These are phyloP conservation scores for Dicerorhinus sumatrensis DNA, from an alignment of 2,113 vertebrate species.

Conservation along the genomic window DNA sequence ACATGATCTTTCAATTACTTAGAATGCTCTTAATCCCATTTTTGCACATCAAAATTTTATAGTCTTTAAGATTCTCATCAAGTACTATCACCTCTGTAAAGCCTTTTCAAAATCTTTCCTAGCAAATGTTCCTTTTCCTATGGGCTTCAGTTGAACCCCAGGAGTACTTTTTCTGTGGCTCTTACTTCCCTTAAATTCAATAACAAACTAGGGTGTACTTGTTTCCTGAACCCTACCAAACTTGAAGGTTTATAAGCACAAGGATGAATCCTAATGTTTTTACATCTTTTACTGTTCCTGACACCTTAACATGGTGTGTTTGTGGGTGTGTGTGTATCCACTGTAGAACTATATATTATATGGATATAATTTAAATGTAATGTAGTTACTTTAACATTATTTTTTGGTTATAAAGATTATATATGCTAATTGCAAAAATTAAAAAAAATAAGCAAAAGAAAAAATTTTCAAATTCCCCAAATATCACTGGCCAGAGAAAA, in stretches of 20 bases:
- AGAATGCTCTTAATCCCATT: constrained; percentile 7
- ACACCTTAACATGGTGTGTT: fast-evolving
- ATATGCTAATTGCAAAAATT: neutral
- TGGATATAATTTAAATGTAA: neutral
- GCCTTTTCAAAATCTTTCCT: neutral
- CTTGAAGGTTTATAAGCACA: neutral
- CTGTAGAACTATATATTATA: neutral
- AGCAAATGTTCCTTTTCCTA: neutral
- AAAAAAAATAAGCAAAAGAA: neutral
- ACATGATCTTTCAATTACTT: neutral
- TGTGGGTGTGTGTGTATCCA: neutral
- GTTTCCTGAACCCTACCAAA: neutral
- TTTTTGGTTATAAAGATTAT: neutral
- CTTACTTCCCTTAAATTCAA: neutral
- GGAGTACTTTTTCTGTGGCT: neutral
- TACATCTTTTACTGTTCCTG: neutral
- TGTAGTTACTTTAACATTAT: neutral
- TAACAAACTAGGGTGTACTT: neutral
- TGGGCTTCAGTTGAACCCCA: neutral
- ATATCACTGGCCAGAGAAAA: neutral
- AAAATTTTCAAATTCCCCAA: neutral
- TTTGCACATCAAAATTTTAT: neutral
- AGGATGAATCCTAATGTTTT: neutral
- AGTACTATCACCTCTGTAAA: neutral
- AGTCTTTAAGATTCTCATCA: constrained; percentile 12